Evolutionary conservation across 2,797 vertebrate genomes (phyloP), one percentile per base, ranked within the genome.

Genomic region (Philypnodon macrostomus): DNA sequence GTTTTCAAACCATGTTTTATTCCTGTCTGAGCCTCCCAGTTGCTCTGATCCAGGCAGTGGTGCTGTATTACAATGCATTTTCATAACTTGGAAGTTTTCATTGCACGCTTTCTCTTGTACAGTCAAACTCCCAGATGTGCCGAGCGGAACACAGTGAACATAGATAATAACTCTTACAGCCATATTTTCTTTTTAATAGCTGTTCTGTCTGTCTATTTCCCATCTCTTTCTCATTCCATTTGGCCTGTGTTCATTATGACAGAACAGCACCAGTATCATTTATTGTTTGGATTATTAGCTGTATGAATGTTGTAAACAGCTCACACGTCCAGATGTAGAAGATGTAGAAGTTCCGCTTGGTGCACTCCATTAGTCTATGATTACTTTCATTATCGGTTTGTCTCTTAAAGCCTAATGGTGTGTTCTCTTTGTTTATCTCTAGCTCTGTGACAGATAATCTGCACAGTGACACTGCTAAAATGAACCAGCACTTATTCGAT

Each of bases 281-380:
- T 17, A 53, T 58, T 68, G 49, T 77, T 64, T 26, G 55, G 74
- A 67, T 72, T 75, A 38, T 53, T 71, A 54, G 56, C 63, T 65
- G 32, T 63, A 54, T 21, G 42, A 47, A 23, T 53, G 48, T 53
- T 18, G 35, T 31, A 27, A 48, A 55, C 2, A 13, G 24, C 35
- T 37, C 21, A 14, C 40, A 12, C 40, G 9, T 24, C 31, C 17
- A 58, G 2, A 27, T 59, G 56, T 18, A 24, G 21, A 55, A 50
- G 2, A 27, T 59, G 56, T 18, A 24, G 21, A 50, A 23, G 27
- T 58, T 60, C 4, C 11, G 34, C 24, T 61, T 41, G 41, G 48
- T 50, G 77, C 49, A 65, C 67, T 64, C 44, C 35, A 46, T 56
- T 38, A 52, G 53, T 67, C 19, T 66, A 8, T 63, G 56, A 77